phyloP scores from a whole-genome alignment of 1,140 invertebrate species.

The Bombus waltoni region DNA sequence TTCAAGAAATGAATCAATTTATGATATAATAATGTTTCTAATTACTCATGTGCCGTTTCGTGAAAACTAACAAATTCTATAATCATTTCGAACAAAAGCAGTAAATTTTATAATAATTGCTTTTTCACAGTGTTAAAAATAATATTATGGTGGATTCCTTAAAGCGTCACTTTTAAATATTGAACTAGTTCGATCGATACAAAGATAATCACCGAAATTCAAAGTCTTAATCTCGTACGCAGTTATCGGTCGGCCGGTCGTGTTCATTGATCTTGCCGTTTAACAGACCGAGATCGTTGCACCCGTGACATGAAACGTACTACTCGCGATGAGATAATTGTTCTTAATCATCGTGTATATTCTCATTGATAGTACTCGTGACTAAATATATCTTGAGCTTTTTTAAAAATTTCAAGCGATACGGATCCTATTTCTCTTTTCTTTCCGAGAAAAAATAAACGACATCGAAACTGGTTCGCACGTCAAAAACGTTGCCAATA shows the following conservation, averaged over 20 bases:
- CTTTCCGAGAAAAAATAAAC: not conserved
- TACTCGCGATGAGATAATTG: slow-evolving; percentile 48
- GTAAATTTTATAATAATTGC: not conserved
- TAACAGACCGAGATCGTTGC: slow-evolving; percentile 40
- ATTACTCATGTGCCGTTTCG: not conserved
- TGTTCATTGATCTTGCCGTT: slow-evolving; percentile 49
- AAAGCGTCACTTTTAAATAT: not conserved
- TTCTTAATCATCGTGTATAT: slow-evolving; percentile 38
- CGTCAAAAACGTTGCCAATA: not conserved
- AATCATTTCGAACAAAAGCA: not conserved
- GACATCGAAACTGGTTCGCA: not conserved
- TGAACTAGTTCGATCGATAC: not conserved
- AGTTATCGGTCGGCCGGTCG: slow-evolving; percentile 33
- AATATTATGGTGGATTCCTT: not conserved
- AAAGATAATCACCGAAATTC: slow-evolving; percentile 2
- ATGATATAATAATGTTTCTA: not conserved
- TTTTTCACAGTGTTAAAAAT: not conserved
- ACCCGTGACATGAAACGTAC: slow-evolving; percentile 46
- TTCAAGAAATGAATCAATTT: not conserved
- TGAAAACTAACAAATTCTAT: not conserved
- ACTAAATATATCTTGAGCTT: slow-evolving; percentile 12
- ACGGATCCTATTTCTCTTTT: not conserved
- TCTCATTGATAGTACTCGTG: slow-evolving; percentile 38
- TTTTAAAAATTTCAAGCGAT: not conserved
- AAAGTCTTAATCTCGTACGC: slow-evolving; percentile 29